Evolutionary conservation across 92 coral and sea anemone species (phyloP).

Genomic region (Epizoanthus illoricatus): DNA sequence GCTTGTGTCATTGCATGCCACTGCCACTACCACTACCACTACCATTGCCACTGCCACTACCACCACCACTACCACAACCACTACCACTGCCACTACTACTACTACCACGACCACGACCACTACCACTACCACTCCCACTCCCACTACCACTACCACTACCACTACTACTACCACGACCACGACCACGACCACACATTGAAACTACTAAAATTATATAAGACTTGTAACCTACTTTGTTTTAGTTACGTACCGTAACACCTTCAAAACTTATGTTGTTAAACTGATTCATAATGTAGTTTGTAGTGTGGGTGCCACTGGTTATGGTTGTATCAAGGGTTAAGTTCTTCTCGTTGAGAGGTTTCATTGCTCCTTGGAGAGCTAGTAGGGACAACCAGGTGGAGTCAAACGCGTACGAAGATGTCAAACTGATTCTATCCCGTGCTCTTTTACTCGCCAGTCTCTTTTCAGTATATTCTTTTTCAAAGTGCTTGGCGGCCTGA

Average conservation of each 20-base stretch:
- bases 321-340: constrained; percentile 26
- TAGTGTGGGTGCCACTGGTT: background rate
- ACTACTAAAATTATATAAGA: too few species aligned
- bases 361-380: constrained; percentile 60
- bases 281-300: background rate
- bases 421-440: background rate
- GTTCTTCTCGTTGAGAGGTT: constrained; percentile 33
- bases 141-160: too few species aligned
- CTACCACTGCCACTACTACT: too few species aligned
- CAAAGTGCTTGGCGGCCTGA: constrained; percentile 14
- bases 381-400: constrained; percentile 64
- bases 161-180: too few species aligned
- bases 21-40: too few species aligned
- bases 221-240: background rate
- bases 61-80: too few species aligned
- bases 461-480: constrained; percentile 6
- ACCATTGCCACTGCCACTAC: background rate
- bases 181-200: too few species aligned
- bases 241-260: constrained; percentile 75
- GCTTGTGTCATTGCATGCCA: too few species aligned
- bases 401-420: constrained; percentile 63
- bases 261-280: constrained; percentile 48
- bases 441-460: background rate
- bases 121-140: too few species aligned
- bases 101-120: too few species aligned